These are phyloP conservation scores for Xestoiulus laeticollis DNA, from an alignment of 2,888 invertebrate genomes.

Conservation along the genomic window DNA sequence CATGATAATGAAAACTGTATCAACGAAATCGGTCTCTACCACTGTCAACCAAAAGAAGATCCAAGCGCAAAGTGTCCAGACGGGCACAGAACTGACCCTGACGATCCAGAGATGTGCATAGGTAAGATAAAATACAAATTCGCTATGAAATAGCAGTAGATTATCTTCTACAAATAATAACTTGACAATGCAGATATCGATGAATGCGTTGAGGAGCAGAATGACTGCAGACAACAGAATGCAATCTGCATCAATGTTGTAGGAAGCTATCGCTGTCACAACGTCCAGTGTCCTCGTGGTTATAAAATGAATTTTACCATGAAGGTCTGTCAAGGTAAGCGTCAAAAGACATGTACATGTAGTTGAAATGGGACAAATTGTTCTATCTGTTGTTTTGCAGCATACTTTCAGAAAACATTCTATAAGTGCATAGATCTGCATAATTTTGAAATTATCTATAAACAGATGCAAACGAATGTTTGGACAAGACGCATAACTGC, in stretches of 20 bases:
- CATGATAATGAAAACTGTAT: slow-evolving; percentile 59
- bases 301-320: slow-evolving; percentile 46
- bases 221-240: slow-evolving; percentile 39
- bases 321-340: slow-evolving; percentile 45
- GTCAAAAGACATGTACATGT: not conserved
- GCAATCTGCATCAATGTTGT: not conserved
- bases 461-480: slow-evolving; percentile 54
- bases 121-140: not conserved
- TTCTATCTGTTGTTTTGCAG: not conserved
- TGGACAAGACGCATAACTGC: slow-evolving; percentile 61
- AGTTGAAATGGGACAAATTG: not conserved
- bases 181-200: slow-evolving; percentile 49
- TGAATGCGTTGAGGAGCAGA: slow-evolving; percentile 48
- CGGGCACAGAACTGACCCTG: not conserved
- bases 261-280: slow-evolving; percentile 31
- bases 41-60: slow-evolving; percentile 49
- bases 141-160: not conserved
- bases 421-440: not conserved
- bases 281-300: slow-evolving; percentile 13
- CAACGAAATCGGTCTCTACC: slow-evolving; percentile 54
- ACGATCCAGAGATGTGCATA: slow-evolving; percentile 32
- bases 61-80: not conserved
- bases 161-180: not conserved
- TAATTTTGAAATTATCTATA: not conserved
- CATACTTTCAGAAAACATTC: not conserved